Base-by-base conservation (phyloP, 1,140 invertebrate genomes). In the Drosophila santomea region DNA sequence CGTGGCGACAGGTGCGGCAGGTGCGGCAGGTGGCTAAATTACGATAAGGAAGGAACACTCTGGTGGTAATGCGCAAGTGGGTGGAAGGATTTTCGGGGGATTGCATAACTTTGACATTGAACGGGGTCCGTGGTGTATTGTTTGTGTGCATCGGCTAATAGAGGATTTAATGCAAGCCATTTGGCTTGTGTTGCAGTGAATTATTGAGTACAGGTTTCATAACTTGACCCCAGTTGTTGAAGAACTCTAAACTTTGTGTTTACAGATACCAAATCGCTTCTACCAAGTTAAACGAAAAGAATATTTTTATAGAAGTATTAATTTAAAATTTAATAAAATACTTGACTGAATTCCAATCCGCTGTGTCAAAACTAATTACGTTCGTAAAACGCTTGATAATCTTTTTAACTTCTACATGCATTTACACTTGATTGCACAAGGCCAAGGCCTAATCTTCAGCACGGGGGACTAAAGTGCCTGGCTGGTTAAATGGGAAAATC, bases 21-120 rank as follows among this genome's bases (percentile, higher is more conserved):
- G 72, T 67, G 60, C 43, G 47, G n/a, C 47, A 48, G 48, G 54
- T 56, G 54, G 52, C 48, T 74, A 20, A 75, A 57, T 58, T 75
- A 48, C 52, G 72, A 67, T 75, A 75, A 74, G 71, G 51, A 38
- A 20, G 35, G 41, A 12, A 35, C 28, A 20, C 36, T 43, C 14
- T 23, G 58, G 3, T 62, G 39, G 15, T 23, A 58, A 58, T 59
- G 17, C 3, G 38, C 60, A 43, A 55, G 7, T 32, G 57, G 55
- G 17, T 14, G 38, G 39, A 44, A 14, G 61, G 61, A 63, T 63
- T 44, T 63, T 14, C 17, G 17, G 28, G 11, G 25, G 39, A 63
- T 63, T 25, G 38, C 60, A 63, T 15, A 43, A 43, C 54, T 23
- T 36, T 63, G 61, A 36, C 28, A 63, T 28, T 63, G 55, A 57